Percentiles rank a stretch among this genome's conserved stretches.
These are phyloP conservation scores for Nysson spinosus DNA, from an alignment of 2,888 invertebrate genomes.

Conservation along the genomic window DNA sequence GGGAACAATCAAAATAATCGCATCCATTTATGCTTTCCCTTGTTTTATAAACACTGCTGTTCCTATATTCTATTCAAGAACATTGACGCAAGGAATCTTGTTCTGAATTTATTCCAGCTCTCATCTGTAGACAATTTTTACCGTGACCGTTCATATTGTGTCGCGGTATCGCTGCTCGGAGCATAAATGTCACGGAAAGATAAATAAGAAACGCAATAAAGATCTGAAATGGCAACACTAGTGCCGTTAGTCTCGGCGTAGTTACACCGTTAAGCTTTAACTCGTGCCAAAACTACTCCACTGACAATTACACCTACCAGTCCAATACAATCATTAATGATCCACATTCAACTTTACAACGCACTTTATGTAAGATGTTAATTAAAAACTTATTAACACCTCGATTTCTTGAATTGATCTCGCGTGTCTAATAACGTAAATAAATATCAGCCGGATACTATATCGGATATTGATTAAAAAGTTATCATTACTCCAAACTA, in stretches of 20 bases:
- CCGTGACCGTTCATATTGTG: constrained; percentile 21
- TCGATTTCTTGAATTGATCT: constrained; percentile 1
- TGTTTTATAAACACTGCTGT: too few relatives aligned
- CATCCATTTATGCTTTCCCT: too few relatives aligned
- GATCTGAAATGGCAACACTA: constrained; percentile 41
- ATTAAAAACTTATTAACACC: constrained; percentile 27
- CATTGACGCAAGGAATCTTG: neutral
- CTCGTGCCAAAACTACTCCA: constrained; percentile 61
- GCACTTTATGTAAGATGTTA: constrained; percentile 14
- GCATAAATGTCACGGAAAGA: constrained; percentile 48
- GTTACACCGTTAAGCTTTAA: constrained; percentile 55
- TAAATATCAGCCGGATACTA: too few relatives aligned
- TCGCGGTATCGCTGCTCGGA: constrained; percentile 13
- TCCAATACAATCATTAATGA: constrained; percentile 47
- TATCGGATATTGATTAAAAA: too few relatives aligned
- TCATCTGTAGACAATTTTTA: constrained; percentile 42
- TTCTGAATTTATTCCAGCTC: constrained; percentile 10
- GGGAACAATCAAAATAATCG: too few relatives aligned
- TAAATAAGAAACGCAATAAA: constrained; percentile 64
- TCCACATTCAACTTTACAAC: constrained; percentile 12
- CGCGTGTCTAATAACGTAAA: too few relatives aligned
- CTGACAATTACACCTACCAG: constrained; percentile 36
- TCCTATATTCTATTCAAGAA: neutral
- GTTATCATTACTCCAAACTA: too few relatives aligned
- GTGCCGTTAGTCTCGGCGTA: constrained; percentile 49